These are phyloP conservation scores for Circaetus gallicus DNA, from an alignment of 2,113 vertebrate species.

Conservation along the genomic window DNA sequence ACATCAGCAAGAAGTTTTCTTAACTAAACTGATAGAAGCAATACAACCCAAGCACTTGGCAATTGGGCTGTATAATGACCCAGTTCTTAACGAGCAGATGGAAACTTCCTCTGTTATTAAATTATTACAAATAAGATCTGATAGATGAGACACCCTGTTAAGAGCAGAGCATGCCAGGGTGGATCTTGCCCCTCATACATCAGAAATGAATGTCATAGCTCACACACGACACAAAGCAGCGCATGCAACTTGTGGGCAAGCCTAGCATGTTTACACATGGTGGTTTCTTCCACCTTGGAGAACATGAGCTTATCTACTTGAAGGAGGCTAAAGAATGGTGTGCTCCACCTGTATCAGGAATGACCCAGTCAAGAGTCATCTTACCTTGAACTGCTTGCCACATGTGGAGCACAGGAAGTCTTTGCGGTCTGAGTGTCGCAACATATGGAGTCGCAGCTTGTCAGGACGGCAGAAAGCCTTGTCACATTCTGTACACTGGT, in stretches of 20 bases:
- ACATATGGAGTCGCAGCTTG: constrained; percentile 95
- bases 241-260: not conserved
- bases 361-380: not conserved
- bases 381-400: constrained; percentile 97
- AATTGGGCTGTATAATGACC: not conserved
- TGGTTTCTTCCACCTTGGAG: not conserved
- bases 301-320: not conserved
- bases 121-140: not conserved
- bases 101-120: not conserved
- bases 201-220: not conserved
- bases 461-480: constrained; percentile 97
- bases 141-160: not conserved
- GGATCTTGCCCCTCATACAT: not conserved
- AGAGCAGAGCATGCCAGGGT: not conserved
- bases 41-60: not conserved
- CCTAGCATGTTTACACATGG: not conserved
- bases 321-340: not conserved
- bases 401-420: constrained; percentile 98
- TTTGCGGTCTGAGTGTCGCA: constrained; percentile 94
- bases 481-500: constrained; percentile 93
- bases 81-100: not conserved
- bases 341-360: not conserved
- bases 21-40: not conserved
- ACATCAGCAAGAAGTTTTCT: not conserved
- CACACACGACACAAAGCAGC: not conserved